Evolutionary conservation across 2,113 vertebrate species (phyloP), one percentile per base, ranked within the genome.

Genomic region (Prinia subflava): DNA sequence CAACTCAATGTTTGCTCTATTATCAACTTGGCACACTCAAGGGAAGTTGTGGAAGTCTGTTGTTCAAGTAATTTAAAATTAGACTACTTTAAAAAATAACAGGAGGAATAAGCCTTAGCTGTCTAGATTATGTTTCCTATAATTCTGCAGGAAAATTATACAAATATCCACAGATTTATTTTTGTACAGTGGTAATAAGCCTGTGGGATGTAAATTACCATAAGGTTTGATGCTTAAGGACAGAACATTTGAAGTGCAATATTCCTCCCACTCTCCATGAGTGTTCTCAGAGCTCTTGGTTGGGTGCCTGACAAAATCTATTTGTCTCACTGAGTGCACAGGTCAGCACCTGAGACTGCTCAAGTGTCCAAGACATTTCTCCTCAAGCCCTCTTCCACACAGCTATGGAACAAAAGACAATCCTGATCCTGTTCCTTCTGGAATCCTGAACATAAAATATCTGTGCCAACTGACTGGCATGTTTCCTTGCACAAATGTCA

Each of bases 41-140:
- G 65, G 91, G 89, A 95, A 96, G 81, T 71, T 31, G 73, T 75
- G 91, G 69, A 95, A 92, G 73, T 90, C 92, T 92, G 92, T 50
- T 92, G 63, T 87, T 94, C 24, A 41, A 68, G 41, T 55, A 13
- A 92, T 55, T 93, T 90, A 75, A 90, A 96, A 95, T 89, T 74
- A 93, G 76, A 63, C 37, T 76, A 41, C 52, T 85, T 17, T 35
- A 39, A 73, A 93, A 94, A 83, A 50, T 44, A 93, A 74, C 17
- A 74, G 23, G 8, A 86, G 41, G n/a, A 86, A 62, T 86, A 86
- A 88, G 46, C 10, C 24, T 77, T 47, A 39, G 47, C 47, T 81
- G 59, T 52, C 85, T 83, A 57, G 33, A 59, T 67, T 59, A 52
- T 8, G 23, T 44, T 86, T 83, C 28, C 52, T 53, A 84, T 8